Percentiles rank a stretch among this genome's conserved stretches.
These are phyloP conservation scores for Acanthococcus lagerstroemiae DNA, from an alignment of 2,888 invertebrate genomes.

Conservation along the genomic window DNA sequence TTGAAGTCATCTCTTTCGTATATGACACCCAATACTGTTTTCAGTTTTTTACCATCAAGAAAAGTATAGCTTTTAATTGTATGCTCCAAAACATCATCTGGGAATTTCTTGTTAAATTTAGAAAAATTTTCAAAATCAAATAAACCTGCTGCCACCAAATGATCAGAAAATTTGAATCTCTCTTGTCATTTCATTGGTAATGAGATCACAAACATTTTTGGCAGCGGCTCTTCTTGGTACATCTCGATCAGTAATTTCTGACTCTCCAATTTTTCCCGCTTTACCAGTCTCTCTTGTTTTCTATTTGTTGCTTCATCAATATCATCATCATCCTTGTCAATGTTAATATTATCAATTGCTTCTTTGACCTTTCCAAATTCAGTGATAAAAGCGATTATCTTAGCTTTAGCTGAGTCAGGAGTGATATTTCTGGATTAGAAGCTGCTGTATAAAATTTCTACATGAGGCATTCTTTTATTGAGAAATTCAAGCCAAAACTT, in stretches of 20 bases:
- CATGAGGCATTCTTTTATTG: not conserved
- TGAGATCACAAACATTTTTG: conserved; percentile 16
- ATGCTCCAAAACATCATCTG: conserved; percentile 9
- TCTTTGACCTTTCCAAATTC: not conserved
- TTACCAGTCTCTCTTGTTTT: not conserved
- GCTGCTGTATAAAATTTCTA: conserved; percentile 1
- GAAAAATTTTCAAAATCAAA: conserved; percentile 14
- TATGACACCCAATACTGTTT: conserved; percentile 21
- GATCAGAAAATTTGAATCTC: conserved; percentile 15
- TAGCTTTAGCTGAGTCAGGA: not conserved
- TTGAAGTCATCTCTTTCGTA: conserved; percentile 20
- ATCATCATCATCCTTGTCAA: not conserved
- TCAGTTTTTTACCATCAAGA: conserved; percentile 11
- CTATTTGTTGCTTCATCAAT: not conserved
- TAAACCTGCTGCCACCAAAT: conserved; percentile 16
- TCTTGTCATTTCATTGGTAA: not conserved
- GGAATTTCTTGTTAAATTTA: conserved; percentile 11
- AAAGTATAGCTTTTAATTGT: conserved; percentile 17
- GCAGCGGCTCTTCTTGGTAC: conserved; percentile 9
- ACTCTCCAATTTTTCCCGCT: not conserved
- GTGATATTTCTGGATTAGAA: not conserved
- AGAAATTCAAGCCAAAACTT: conserved; percentile 3
- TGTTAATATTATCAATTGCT: not conserved
- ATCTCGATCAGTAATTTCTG: not conserved
- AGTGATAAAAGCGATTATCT: not conserved